Evolutionary conservation across 2,797 vertebrate species (phyloP).

Genomic region (Pangasius djambal): DNA sequence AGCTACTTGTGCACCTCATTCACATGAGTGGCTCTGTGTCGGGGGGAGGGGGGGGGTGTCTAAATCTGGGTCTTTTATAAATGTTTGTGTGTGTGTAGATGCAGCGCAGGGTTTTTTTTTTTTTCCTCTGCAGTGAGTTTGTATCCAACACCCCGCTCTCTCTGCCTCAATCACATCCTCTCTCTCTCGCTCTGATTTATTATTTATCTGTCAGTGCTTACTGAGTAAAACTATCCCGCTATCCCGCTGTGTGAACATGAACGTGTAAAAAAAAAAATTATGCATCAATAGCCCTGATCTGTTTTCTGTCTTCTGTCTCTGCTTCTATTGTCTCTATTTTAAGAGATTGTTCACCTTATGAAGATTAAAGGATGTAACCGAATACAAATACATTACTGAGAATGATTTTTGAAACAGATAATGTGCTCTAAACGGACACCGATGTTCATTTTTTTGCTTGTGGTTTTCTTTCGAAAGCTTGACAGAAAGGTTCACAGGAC

Average conservation of each 20-base stretch:
- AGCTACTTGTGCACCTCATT: slow-evolving; percentile 19
- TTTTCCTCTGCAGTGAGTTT: slow-evolving; percentile 12
- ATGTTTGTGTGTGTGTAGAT: slow-evolving; percentile 15
- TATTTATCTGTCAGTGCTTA: slow-evolving; percentile 74
- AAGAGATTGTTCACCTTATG: not conserved
- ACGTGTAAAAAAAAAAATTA: not conserved
- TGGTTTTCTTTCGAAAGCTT: not conserved
- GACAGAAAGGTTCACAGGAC: not conserved
- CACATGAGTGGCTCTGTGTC: slow-evolving; percentile 39
- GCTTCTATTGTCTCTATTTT: not conserved
- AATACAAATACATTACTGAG: not conserved
- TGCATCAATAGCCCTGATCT: not conserved
- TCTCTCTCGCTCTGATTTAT: slow-evolving; percentile 70
- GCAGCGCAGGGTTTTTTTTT: not conserved
- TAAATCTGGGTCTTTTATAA: slow-evolving; percentile 30
- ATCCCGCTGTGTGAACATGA: not conserved
- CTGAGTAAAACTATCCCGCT: slow-evolving; percentile 65
- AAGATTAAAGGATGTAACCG: not conserved
- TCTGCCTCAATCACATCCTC: slow-evolving; percentile 35
- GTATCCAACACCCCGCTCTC: not conserved
- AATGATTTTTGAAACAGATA: not conserved
- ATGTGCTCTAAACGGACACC: not conserved
- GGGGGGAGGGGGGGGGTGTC: not conserved
- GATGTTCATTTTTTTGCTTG: not conserved
- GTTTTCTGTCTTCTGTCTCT: not conserved